Percentiles rank a stretch among this genome's conserved stretches.
These are phyloP conservation scores for Ips nitidus DNA, from an alignment of 1,140 invertebrate species.

Conservation along the genomic window DNA sequence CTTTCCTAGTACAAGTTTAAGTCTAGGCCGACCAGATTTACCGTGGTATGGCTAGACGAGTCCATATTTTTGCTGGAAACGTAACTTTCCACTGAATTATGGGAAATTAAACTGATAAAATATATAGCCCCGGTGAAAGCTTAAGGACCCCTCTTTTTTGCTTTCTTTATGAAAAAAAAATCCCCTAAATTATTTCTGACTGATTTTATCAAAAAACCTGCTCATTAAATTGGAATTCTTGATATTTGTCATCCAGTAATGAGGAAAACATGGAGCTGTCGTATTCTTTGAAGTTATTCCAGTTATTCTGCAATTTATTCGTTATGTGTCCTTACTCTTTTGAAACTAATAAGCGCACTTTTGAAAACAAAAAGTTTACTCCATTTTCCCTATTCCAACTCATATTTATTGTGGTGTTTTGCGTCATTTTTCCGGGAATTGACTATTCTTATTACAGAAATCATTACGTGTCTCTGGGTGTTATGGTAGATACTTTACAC, in stretches of 20 bases:
- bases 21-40: conserved; percentile 29
- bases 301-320: too few species aligned
- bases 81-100: conserved; percentile 25
- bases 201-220: too few species aligned
- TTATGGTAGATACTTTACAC: conserved; percentile 3
- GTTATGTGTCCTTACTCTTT: too few species aligned
- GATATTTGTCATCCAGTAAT: too few species aligned
- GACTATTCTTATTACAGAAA: conserved; percentile 9
- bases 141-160: conserved; percentile 1
- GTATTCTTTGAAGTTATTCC: too few species aligned
- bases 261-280: too few species aligned
- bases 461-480: neutral
- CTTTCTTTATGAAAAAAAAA: neutral
- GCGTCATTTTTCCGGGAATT: conserved; percentile 6
- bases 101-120: conserved; percentile 31
- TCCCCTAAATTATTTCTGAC: too few species aligned
- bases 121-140: conserved; percentile 12
- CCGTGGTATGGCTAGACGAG: conserved; percentile 12
- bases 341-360: too few species aligned
- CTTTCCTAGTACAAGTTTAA: conserved; percentile 26
- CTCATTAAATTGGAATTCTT: too few species aligned
- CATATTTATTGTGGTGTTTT: too few species aligned
- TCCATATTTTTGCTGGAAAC: conserved; percentile 23
- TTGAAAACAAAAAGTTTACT: too few species aligned
- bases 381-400: too few species aligned